Evolutionary conservation across 64 coral and sea anemone species (phyloP).

Genomic region (Porites lutea): DNA sequence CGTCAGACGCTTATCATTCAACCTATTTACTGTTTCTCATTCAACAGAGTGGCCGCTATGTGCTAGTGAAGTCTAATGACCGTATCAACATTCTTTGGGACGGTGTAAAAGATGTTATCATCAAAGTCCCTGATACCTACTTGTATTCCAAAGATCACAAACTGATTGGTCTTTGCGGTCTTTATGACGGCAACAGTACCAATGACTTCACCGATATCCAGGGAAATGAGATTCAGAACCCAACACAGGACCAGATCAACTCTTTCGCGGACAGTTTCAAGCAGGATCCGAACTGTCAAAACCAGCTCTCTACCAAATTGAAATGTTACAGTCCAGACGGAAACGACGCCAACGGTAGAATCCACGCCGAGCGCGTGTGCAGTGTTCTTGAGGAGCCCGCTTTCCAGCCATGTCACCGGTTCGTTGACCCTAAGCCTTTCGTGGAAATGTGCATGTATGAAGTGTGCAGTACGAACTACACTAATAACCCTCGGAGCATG

Average conservation of each 20-base stretch:
- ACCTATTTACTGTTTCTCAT: constrained; percentile 5
- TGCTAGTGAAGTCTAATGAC: constrained; percentile 77
- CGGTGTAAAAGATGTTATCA: constrained; percentile 71
- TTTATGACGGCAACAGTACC: constrained; percentile 72
- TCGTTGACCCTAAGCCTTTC: constrained; percentile 28
- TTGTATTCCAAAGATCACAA: constrained; percentile 46
- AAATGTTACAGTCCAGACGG: constrained; percentile 41
- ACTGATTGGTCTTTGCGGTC: constrained; percentile 86
- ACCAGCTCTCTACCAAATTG: neutral
- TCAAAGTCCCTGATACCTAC: constrained; percentile 75
- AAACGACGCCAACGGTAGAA: neutral
- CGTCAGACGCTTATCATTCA: neutral
- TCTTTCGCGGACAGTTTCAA: constrained; percentile 61
- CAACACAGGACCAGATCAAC: constrained; percentile 13
- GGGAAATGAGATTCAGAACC: neutral
- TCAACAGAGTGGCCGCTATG: constrained; percentile 77
- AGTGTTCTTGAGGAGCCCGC: constrained; percentile 2
- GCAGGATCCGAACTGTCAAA: constrained; percentile 38
- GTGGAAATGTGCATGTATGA: constrained; percentile 82
- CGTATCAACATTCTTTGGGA: constrained; percentile 77
- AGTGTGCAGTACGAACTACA: constrained; percentile 77
- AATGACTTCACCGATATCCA: constrained; percentile 81
- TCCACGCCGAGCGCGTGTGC: constrained; percentile 54
- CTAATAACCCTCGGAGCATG: constrained; percentile 38
- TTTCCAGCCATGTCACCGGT: constrained; percentile 38